Conservation (phyloP, 37 sponge, comb jelly and placozoan genomes). For the Eunapius fragilis region DNA sequence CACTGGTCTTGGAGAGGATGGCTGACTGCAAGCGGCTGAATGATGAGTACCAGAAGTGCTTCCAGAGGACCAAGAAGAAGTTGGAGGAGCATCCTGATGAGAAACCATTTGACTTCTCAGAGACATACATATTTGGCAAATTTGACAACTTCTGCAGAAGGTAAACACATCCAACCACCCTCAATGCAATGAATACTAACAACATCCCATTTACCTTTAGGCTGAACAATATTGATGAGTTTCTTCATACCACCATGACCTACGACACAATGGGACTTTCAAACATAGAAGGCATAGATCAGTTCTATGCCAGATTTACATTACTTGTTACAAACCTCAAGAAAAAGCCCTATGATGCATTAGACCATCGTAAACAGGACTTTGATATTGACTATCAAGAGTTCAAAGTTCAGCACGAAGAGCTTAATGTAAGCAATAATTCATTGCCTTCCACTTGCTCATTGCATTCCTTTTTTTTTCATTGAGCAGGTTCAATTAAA, state of each 20-base stretch:
- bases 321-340: slow-evolving; percentile 76
- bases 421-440: slow-evolving; percentile 51
- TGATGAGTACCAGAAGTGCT: slow-evolving; percentile 93
- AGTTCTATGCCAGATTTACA: slow-evolving; percentile 71
- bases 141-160: slow-evolving; percentile 91
- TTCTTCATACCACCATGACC: slow-evolving; percentile 62
- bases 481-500: slow-evolving; percentile 61
- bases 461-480: neutral
- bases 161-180: slow-evolving; percentile 12
- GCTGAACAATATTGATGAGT: slow-evolving; percentile 73
- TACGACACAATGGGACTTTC: slow-evolving; percentile 88
- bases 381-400: slow-evolving; percentile 95
- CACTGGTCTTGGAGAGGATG: slow-evolving; percentile 74
- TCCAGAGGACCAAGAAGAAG: slow-evolving; percentile 88
- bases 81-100: slow-evolving; percentile 88
- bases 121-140: slow-evolving; percentile 99
- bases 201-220: slow-evolving; percentile 28
- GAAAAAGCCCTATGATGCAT: slow-evolving; percentile 92
- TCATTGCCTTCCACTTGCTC: neutral
- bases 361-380: slow-evolving; percentile 86
- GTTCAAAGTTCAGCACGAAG: slow-evolving; percentile 71
- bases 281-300: slow-evolving; percentile 93
- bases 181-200: neutral
- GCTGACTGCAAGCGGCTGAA: slow-evolving; percentile 85
- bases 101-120: slow-evolving; percentile 95